Conservation (phyloP, 2,888 invertebrate genomes). For the Protophormia terraenovae region DNA sequence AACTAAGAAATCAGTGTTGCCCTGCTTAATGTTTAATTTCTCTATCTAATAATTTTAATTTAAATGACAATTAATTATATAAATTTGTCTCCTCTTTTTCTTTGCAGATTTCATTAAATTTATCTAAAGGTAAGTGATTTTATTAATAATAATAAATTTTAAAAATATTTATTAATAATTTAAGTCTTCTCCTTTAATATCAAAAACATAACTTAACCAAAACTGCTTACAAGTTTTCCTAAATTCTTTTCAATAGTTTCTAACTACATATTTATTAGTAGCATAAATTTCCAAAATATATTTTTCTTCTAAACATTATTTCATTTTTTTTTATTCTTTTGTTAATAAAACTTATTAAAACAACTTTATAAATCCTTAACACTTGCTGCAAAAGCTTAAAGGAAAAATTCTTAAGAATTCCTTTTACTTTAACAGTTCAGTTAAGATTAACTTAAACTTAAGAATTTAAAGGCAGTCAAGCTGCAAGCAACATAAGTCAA, state of each 20-base stretch:
- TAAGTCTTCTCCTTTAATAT: too few species aligned
- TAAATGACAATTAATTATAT: neutral
- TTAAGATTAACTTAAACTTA: conserved; percentile 12
- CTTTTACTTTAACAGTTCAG: neutral
- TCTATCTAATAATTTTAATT: too few species aligned
- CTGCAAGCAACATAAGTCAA: neutral
- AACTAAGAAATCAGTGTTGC: too few species aligned
- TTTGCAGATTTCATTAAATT: neutral
- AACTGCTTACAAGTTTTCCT: neutral
- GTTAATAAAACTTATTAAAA: conserved; percentile 10
- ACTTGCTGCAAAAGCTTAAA: conserved; percentile 10
- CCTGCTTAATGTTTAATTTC: too few species aligned
- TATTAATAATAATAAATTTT: too few species aligned
- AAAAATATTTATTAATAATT: too few species aligned
- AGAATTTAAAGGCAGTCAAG: conserved; percentile 8
- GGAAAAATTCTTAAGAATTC: conserved; percentile 8
- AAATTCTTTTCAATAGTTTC: neutral
- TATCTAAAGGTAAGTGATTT: neutral
- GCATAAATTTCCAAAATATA: neutral
- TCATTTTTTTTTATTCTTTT: neutral
- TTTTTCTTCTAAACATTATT: neutral
- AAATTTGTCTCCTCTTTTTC: neutral
- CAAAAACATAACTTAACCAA: too few species aligned
- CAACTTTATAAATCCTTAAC: conserved; percentile 15
- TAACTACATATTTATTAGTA: neutral